Evolutionary conservation across 2,888 invertebrate genomes (phyloP).

Genomic region (Beris morrisii): DNA sequence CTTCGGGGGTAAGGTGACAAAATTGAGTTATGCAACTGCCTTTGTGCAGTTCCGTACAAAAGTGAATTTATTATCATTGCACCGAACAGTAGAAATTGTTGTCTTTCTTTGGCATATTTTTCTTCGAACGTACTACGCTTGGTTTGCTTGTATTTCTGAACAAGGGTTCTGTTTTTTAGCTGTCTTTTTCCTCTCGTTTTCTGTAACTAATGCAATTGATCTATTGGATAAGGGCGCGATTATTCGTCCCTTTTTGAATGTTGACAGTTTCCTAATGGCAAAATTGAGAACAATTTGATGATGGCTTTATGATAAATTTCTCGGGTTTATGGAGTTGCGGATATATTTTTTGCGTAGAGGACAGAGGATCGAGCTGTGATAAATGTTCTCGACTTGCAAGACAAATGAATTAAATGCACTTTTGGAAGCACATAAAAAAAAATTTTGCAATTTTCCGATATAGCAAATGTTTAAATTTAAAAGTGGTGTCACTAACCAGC

Average conservation of each 20-base stretch:
- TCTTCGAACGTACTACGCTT: background rate
- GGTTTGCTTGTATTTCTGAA: background rate
- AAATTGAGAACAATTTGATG: too few relatives aligned
- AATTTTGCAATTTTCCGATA: too few relatives aligned
- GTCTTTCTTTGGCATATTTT: conserved; percentile 11
- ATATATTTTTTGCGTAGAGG: too few relatives aligned
- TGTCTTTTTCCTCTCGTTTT: background rate
- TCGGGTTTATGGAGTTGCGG: too few relatives aligned
- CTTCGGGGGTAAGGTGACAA: conserved; percentile 21
- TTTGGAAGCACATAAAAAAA: too few relatives aligned
- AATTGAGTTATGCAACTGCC: conserved; percentile 34
- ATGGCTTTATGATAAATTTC: too few relatives aligned
- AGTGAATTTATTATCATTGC: conserved; percentile 31
- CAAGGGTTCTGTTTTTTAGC: background rate
- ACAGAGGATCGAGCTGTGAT: too few relatives aligned
- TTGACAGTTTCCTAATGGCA: too few relatives aligned
- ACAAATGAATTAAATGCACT: too few relatives aligned
- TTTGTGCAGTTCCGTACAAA: conserved; percentile 29
- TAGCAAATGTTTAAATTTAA: too few relatives aligned
- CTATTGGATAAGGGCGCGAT: conserved; percentile 18
- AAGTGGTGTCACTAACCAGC: too few relatives aligned
- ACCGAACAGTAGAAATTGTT: conserved; percentile 22
- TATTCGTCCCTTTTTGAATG: background rate
- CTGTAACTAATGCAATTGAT: conserved; percentile 8
- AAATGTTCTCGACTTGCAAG: too few relatives aligned